These are phyloP conservation scores for Synanthedon tipuliformis DNA, from an alignment of 2,888 invertebrate species.

Conservation along the genomic window DNA sequence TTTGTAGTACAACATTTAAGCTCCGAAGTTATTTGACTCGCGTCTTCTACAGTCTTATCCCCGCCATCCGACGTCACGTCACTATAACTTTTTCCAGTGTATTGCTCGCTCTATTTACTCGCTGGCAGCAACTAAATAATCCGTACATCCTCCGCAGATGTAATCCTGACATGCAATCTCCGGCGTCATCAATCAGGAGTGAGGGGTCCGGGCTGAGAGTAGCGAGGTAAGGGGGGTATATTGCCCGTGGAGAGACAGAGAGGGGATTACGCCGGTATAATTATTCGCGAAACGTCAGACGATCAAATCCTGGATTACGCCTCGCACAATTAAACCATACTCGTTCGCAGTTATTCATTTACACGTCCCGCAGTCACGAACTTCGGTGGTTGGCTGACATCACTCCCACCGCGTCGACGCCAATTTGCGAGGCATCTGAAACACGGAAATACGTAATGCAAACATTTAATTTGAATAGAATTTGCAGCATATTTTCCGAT, in stretches of 20 bases:
- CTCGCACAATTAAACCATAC: constrained; percentile 19
- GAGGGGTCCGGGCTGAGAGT: constrained; percentile 10
- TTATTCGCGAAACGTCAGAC: constrained; percentile 29
- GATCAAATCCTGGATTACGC: constrained; percentile 17
- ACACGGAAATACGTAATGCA: not conserved
- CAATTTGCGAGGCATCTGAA: not conserved
- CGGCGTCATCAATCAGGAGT: constrained; percentile 56
- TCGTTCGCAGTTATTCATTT: constrained; percentile 14
- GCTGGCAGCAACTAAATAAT: constrained; percentile 53
- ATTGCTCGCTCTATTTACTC: constrained; percentile 43
- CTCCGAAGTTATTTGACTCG: not conserved
- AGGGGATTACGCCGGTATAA: constrained; percentile 26
- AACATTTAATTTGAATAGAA: not conserved
- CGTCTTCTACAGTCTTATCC: constrained; percentile 11
- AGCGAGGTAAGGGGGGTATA: constrained; percentile 8
- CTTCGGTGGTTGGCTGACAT: constrained; percentile 11
- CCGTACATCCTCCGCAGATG: constrained; percentile 60
- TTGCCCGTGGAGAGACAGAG: constrained; percentile 16
- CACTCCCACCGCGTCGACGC: constrained; percentile 1
- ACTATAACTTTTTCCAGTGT: constrained; percentile 31
- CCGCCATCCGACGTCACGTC: constrained; percentile 18
- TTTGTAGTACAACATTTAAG: not conserved
- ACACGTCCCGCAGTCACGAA: constrained; percentile 12
- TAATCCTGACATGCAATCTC: constrained; percentile 67
- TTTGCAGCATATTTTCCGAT: not conserved